Conservation (phyloP, 2,797 vertebrate species). For the Cuniculus paca region DNA sequence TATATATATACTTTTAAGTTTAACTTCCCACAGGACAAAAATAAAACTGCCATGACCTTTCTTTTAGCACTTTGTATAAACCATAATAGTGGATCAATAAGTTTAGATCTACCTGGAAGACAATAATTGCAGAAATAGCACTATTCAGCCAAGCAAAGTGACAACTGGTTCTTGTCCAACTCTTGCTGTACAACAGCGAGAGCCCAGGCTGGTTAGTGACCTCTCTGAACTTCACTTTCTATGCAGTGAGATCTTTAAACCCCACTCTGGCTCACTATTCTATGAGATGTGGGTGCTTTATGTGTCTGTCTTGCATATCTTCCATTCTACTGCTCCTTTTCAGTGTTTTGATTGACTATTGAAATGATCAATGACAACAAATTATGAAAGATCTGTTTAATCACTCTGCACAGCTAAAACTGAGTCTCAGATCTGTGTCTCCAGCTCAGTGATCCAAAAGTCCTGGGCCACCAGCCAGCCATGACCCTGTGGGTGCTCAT, state of each 20-base stretch:
- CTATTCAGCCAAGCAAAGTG: background rate
- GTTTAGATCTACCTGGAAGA: background rate
- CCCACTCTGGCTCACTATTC: background rate
- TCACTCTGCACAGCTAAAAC: background rate
- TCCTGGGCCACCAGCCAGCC: conserved; percentile 70
- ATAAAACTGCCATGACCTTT: background rate
- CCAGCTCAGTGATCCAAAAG: background rate
- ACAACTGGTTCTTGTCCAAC: background rate
- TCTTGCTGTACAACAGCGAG: background rate
- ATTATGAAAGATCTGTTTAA: conserved; percentile 24
- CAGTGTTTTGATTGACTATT: background rate
- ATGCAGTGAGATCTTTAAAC: background rate
- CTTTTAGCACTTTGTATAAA: background rate
- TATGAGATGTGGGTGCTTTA: background rate
- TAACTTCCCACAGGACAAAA: background rate
- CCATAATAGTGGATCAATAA: background rate
- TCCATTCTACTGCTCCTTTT: background rate
- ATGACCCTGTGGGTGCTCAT: background rate
- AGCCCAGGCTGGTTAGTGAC: background rate
- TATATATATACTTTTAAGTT: background rate
- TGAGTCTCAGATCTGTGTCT: background rate
- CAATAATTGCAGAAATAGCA: background rate
- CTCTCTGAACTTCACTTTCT: background rate
- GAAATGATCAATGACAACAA: background rate
- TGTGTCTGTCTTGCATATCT: background rate